A percentile compares a stretch with the other conserved stretches of the same genome.
These are phyloP conservation scores for Megalops cyprinoides DNA, from an alignment of 2,797 vertebrate species.

Conservation along the genomic window DNA sequence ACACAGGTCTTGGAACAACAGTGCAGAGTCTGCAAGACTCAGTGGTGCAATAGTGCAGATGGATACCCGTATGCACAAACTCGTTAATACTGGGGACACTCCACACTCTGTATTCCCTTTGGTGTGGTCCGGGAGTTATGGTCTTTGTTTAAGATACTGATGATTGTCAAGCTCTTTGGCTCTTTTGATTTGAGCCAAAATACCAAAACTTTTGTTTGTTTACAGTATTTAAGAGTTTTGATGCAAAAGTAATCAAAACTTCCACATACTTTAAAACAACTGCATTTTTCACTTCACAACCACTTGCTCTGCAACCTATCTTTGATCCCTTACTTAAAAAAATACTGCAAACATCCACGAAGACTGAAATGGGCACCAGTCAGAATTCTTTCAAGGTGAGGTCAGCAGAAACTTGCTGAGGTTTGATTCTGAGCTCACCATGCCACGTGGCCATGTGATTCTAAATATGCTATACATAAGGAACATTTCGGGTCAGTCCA, in stretches of 20 bases:
- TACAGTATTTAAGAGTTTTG: too few species aligned
- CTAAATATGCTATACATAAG: background rate
- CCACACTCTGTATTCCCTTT: too few species aligned
- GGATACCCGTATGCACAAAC: background rate
- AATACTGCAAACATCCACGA: background rate
- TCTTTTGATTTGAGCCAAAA: too few species aligned
- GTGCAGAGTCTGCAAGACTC: background rate
- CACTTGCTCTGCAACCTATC: background rate
- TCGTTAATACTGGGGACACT: too few species aligned
- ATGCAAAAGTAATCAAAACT: background rate
- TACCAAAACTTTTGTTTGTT: too few species aligned
- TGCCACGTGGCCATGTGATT: slow-evolving; percentile 9
- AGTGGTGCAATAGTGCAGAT: background rate
- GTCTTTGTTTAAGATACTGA: too few species aligned
- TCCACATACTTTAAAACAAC: background rate
- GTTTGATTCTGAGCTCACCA: background rate
- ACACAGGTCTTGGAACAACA: too few species aligned
- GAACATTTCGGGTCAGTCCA: background rate
- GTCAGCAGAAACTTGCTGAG: background rate
- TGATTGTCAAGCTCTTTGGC: too few species aligned
- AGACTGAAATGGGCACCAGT: background rate
- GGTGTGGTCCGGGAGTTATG: too few species aligned
- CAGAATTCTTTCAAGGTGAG: background rate
- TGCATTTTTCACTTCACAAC: background rate
- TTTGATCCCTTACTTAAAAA: background rate